Conservation (phyloP, 2,888 invertebrate species). For the Troides oblongomaculatus region DNA sequence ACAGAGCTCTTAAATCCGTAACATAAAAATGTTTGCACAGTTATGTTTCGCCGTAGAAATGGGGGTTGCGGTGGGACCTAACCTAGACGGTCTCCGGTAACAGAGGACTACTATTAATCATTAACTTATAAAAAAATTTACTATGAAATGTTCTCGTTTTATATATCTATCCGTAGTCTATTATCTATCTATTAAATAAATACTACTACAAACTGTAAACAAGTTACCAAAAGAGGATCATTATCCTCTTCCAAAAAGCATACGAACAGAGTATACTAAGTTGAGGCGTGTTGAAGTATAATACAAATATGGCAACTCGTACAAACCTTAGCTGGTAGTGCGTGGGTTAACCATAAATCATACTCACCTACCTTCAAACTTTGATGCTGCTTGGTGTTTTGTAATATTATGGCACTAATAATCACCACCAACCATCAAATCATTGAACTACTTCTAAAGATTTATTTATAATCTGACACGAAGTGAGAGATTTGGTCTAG, state of each 20-base stretch:
- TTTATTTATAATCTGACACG: too few relatives aligned
- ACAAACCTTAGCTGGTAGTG: conserved; percentile 9
- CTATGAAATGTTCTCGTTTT: not conserved
- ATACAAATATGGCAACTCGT: conserved; percentile 20
- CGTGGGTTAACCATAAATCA: conserved; percentile 26
- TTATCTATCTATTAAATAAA: not conserved
- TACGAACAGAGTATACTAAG: not conserved
- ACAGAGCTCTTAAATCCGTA: too few relatives aligned
- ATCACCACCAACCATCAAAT: not conserved
- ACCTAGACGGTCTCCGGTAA: too few relatives aligned
- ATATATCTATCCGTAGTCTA: not conserved
- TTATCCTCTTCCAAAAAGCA: not conserved
- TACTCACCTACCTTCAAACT: conserved; percentile 8
- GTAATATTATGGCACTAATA: not conserved
- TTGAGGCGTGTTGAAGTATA: conserved; percentile 2
- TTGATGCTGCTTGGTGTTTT: conserved; percentile 8
- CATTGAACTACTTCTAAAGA: too few relatives aligned
- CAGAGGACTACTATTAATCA: too few relatives aligned
- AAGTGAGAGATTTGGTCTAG: too few relatives aligned
- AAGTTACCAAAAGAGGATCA: conserved; percentile 4
- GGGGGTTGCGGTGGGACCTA: too few relatives aligned
- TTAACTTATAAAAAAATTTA: too few relatives aligned
- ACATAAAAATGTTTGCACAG: too few relatives aligned
- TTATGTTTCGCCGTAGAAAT: too few relatives aligned
- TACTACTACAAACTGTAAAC: not conserved